Conservation (phyloP, 2,113 vertebrate genomes). For the Hippoglossus stenolepis region DNA sequence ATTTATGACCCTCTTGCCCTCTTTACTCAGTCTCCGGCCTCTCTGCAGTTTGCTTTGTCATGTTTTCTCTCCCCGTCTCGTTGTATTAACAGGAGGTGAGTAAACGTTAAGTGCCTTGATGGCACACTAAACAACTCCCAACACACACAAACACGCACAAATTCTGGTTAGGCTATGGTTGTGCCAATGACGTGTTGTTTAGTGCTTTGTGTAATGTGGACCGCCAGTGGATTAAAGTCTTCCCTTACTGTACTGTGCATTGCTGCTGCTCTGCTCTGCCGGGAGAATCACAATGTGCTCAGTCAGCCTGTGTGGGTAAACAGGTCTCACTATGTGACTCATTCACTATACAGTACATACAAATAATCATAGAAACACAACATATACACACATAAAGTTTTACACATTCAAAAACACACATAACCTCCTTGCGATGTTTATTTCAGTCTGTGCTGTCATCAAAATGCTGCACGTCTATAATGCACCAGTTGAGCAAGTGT, state of each 20-base stretch:
- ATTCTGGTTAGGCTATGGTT: not conserved
- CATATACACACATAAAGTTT: too few species aligned
- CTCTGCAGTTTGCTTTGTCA: slow-evolving; percentile 12
- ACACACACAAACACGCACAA: not conserved
- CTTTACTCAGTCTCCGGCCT: slow-evolving; percentile 11
- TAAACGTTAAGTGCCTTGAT: slow-evolving; percentile 13
- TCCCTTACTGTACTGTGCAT: not conserved
- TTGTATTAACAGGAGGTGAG: slow-evolving; percentile 27
- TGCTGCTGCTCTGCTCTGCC: too few species aligned
- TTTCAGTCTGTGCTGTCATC: too few species aligned
- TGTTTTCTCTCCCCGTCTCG: not conserved
- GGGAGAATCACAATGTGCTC: too few species aligned
- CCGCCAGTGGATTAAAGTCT: not conserved
- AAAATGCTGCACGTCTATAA: too few species aligned
- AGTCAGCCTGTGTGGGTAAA: too few species aligned
- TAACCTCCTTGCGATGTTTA: too few species aligned
- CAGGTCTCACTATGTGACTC: too few species aligned
- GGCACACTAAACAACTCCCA: not conserved
- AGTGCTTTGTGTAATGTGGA: not conserved
- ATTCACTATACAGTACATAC: too few species aligned
- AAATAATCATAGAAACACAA: too few species aligned
- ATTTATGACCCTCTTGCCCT: slow-evolving; percentile 35
- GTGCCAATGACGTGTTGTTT: not conserved
- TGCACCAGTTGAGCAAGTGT: too few species aligned
- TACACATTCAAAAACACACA: too few species aligned